Evolutionary conservation across 2,888 invertebrate species (phyloP), one percentile per base, ranked within the genome.

Genomic region (Octonoba sinensis): DNA sequence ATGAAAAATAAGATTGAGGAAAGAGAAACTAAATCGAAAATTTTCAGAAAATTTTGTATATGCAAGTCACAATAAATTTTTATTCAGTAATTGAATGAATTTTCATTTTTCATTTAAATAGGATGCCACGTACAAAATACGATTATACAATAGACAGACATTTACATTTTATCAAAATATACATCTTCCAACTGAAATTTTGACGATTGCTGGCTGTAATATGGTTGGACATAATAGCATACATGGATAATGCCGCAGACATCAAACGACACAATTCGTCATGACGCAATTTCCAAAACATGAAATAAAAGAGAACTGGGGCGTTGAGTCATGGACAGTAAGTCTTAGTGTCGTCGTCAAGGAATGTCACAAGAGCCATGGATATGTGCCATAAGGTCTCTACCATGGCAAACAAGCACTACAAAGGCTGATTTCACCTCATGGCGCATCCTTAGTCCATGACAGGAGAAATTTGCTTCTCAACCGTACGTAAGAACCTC

Each of bases 91-190:
- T 27, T 27, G 27, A 27, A 27, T 27, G 27, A 27, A 3, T 27
- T 27, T 27, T 27, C 27, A 27, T 6, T 27, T 2, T 27, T 27
- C 27, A 27, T 27, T 27, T 27, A 27, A 27, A 27, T 27, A 27
- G 27, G 27, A 27, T 59, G 20, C 70, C 76, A 73, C 73, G 69
- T 73, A 79, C 67, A 79, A 79, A 79, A 79, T 79, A 73, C 79
- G 56, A 56, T 27, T 79, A 70, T 71, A 73, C 64, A 66, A 71
- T 66, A 73, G 66, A 67, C 59, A 74, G 70, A 76, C 76, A 76
- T 76, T 76, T 66, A 66, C 51, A 72, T 20, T 60, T 73, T 79
- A 79, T 79, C 73, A 79, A 79, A 79, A 79, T 79, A 79, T 79
- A 79, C 73, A 79, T 66, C 72, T 79, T 27, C 36, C 15, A 78